Evolutionary conservation across 2,797 vertebrate genomes (phyloP).

Genomic region (Tinamus major): DNA sequence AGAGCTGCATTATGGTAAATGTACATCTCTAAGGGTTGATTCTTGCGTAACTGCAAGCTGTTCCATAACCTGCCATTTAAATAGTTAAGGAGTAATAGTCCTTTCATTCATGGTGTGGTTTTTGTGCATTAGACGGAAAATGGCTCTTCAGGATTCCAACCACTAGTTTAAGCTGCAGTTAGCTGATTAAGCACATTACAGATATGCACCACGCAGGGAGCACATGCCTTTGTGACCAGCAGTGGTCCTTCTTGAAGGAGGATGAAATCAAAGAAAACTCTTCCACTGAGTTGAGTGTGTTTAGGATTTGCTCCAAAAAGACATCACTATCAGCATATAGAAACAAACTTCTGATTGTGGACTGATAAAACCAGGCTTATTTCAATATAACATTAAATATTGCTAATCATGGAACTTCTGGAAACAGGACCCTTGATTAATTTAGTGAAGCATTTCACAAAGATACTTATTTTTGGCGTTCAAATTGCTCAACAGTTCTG

Average conservation of each 20-base stretch:
- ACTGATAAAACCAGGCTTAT: background rate
- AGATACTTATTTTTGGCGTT: background rate
- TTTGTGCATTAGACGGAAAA: background rate
- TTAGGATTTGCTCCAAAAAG: background rate
- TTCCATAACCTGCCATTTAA: background rate
- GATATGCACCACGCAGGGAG: background rate
- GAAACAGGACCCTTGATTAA: conserved; percentile 15
- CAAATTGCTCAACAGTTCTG: background rate
- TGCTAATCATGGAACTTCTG: conserved; percentile 30
- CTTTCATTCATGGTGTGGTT: background rate
- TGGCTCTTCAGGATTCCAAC: background rate
- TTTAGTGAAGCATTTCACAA: conserved; percentile 29
- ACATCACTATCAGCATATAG: conserved; percentile 12
- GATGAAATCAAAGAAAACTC: background rate
- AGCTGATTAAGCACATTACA: background rate
- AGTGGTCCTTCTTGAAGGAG: background rate
- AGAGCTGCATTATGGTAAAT: background rate
- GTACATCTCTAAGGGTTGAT: background rate
- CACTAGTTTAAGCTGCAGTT: background rate
- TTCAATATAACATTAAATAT: background rate
- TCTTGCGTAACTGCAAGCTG: background rate
- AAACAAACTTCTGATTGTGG: background rate
- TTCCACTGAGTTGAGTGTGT: background rate
- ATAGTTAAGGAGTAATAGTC: background rate
- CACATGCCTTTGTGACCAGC: background rate